Evolutionary conservation across 2,888 invertebrate species (phyloP).

Genomic region (Sesia bembeciformis): DNA sequence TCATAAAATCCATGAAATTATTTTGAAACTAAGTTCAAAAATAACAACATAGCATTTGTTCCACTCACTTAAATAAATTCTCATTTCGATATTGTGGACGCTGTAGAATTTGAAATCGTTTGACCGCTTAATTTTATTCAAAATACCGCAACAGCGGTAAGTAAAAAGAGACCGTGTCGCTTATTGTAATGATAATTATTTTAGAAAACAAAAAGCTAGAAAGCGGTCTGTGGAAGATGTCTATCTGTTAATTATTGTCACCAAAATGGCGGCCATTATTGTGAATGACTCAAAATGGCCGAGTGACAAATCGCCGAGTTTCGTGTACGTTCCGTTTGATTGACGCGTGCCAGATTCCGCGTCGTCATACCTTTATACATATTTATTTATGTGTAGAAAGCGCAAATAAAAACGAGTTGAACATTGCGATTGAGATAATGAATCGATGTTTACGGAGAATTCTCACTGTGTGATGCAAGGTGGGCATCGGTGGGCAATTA

Average conservation of each 20-base stretch:
- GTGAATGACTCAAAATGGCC: constrained; percentile 61
- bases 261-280: constrained; percentile 65
- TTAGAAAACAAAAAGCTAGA: constrained; percentile 70
- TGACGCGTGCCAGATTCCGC: constrained; percentile 70
- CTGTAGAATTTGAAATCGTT: constrained; percentile 51
- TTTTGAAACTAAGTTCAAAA: no score
- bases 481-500: constrained; percentile 24
- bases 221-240: constrained; percentile 61
- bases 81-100: constrained; percentile 26
- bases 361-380: constrained; percentile 54
- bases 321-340: constrained; percentile 64
- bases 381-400: constrained; percentile 71
- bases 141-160: constrained; percentile 69
- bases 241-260: constrained; percentile 73
- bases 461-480: constrained; percentile 29
- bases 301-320: constrained; percentile 67
- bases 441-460: constrained; percentile 45
- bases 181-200: constrained; percentile 74
- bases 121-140: constrained; percentile 63
- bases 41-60: constrained; percentile 17
- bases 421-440: constrained; percentile 57
- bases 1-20: no score
- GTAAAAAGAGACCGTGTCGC: constrained; percentile 64
- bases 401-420: constrained; percentile 66
- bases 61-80: constrained; percentile 44